Evolutionary conservation across 2,888 invertebrate species (phyloP), one percentile per base, ranked within the genome.

Genomic region (Bimastos eiseni): DNA sequence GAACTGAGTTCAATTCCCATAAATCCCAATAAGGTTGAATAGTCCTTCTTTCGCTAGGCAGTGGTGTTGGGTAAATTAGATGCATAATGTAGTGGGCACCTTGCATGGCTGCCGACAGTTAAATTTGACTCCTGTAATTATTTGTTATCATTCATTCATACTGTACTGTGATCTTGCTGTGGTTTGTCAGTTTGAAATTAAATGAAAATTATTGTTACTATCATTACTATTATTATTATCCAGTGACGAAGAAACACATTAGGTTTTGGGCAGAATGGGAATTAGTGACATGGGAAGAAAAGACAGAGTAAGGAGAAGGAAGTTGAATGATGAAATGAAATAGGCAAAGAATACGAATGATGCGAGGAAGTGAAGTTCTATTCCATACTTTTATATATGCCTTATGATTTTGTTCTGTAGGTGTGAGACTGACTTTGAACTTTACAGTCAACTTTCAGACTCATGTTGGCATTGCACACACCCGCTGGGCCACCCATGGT

Each of bases 401-500:
- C n/a, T n/a, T 70, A 8, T 13, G 17, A n/a, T 70, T 70, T 70
- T n/a, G 8, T 70, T 11, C 70, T 70, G 70, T n/a, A 70, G 70
- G 70, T 70, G 49, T 70, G 34, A 34, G 37, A 70, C 92, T 93
- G 90, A 94, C 95, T 84, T 95, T 98, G 90, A 97, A 97, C 91
- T 96, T 97, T 92, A 97, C 97, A 89, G 96, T 96, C 49, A 96
- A 96, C 90, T 96, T 97, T 90, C 96, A 97, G 34, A 97, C 97
- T 91, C 99, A 99, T 95, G 97, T 97, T 93, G 99, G 99, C 70
- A 99, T 99, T 94, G 98, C 99, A 83, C 99, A 99, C 95, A 99
- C 99, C 11, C 97, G 99, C 94, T 99, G 99, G 99, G 99, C 99
- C 3, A 99, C 99, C 33, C 99, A 99, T 94, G 99, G 99, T 93